phyloP scores from a whole-genome alignment of 2,113 vertebrate genomes.

The Noturus placidus region DNA sequence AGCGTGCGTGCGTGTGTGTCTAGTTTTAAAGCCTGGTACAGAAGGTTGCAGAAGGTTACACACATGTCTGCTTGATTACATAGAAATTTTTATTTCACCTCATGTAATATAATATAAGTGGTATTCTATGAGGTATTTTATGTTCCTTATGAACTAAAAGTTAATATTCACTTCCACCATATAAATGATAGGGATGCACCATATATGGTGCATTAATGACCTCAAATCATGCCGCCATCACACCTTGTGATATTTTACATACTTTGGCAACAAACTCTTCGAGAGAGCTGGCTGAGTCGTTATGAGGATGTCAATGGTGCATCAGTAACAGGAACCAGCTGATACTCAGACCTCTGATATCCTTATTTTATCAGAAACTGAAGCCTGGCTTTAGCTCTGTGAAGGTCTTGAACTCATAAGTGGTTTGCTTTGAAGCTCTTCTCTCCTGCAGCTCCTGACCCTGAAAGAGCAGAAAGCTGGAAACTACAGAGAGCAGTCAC shows the following conservation, averaged over 20 bases:
- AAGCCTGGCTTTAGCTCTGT: neutral
- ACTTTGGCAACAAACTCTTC: neutral
- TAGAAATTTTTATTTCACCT: neutral
- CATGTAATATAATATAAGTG: neutral
- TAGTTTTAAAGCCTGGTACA: neutral
- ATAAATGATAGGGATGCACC: neutral
- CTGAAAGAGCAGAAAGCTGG: neutral
- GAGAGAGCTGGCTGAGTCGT: neutral
- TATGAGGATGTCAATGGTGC: neutral
- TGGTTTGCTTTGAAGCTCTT: constrained; percentile 14
- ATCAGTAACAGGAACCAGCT: neutral
- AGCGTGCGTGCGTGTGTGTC: too few species aligned
- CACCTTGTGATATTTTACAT: neutral
- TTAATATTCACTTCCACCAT: neutral
- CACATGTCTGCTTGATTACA: neutral
- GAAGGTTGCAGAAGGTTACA: neutral
- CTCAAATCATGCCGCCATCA: neutral
- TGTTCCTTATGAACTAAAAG: neutral
- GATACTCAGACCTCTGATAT: neutral
- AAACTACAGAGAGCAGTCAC: neutral
- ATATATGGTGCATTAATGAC: neutral
- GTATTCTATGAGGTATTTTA: neutral
- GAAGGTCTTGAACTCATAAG: constrained; percentile 1
- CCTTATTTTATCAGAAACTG: neutral
- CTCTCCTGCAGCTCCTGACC: neutral